phyloP scores from a whole-genome alignment of 1,140 invertebrate species.

The Meloidogyne exigua region DNA sequence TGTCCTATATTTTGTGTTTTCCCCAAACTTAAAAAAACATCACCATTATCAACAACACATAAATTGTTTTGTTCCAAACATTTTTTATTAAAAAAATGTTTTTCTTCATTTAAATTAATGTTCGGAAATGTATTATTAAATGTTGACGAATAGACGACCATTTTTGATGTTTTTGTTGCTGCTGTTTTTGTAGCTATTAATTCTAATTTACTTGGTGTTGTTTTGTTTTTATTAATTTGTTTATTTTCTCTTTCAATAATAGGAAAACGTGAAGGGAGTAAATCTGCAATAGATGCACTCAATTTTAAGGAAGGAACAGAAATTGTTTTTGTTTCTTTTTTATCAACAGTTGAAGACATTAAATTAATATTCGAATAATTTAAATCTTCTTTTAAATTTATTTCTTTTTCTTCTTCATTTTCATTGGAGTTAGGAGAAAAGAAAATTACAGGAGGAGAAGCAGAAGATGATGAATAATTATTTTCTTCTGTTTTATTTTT shows the following conservation, averaged over 20 bases:
- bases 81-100: no score
- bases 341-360: no score
- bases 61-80: no score
- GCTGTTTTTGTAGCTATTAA: background rate
- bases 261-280: slow-evolving; percentile 22
- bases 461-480: background rate
- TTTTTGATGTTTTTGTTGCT: background rate
- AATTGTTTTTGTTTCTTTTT: background rate
- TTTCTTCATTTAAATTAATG: no score
- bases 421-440: background rate
- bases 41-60: no score
- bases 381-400: background rate
- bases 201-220: background rate
- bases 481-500: background rate
- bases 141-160: slow-evolving; percentile 4
- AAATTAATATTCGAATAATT: no score
- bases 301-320: background rate
- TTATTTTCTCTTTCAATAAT: background rate
- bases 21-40: no score
- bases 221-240: background rate
- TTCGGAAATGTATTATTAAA: background rate
- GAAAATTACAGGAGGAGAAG: background rate
- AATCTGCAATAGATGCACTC: slow-evolving; percentile 15
- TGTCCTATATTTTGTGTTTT: no score
- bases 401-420: background rate